Evolutionary conservation across 1,140 invertebrate genomes (phyloP), one percentile per base, ranked within the genome.

Genomic region (Lucilia sericata): DNA sequence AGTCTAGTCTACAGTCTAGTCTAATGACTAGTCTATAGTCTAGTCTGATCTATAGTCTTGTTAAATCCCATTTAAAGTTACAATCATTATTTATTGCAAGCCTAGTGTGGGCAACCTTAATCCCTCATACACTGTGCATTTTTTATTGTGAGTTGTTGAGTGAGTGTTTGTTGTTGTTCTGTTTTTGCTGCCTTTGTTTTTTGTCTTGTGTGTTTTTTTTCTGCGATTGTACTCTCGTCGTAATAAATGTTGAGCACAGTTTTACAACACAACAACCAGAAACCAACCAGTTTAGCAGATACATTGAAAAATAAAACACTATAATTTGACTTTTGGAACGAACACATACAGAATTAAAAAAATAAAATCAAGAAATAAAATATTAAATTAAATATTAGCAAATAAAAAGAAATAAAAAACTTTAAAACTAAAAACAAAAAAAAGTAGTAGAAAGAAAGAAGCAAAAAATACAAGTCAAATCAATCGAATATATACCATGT

Each of bases 261-360:
- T 70, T 70, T 21, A 70, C 65, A 70, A 70, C 21, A 42, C 75
- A 78, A 34, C 30, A 75, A 12, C 25, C 25, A 75, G 21, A 17
- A 74, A 25, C 19, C 70, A 75, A 78, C 36, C 75, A 78, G 75
- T 78, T 78, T 19, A 78, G n/a, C 75, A 78, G 75, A 78, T 78
- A 78, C 75, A 78, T 78, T 78, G 75, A 47, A 70, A 70, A 70
- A 70, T 70, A 70, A 70, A 70, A 70, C 65, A 70, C 21, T 70
- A 70, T 17, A 47, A 47, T 78, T 47, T 78, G 36, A 78, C 75
- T 78, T 75, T 78, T 47, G 75, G 36, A 47, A 78, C 75, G 75
- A 21, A 70, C 65, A 21, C 65, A 70, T 12, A 12, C 9, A 70
- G 65, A 21, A 70, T 70, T n/a, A 7, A 60, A 17, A 60, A n/a